Evolutionary conservation across 1,140 invertebrate species (phyloP).

Genomic region (Babylonia areolata): DNA sequence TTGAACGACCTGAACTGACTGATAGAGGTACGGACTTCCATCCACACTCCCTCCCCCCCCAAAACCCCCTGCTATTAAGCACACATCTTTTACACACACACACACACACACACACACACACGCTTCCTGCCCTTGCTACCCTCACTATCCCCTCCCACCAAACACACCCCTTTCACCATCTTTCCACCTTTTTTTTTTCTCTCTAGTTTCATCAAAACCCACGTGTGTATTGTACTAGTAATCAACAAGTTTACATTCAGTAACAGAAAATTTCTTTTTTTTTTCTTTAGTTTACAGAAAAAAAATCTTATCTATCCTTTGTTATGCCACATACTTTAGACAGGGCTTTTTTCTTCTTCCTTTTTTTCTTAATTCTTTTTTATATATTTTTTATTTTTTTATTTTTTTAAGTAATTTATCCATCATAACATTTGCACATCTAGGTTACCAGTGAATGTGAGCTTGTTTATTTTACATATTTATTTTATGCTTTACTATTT

Average conservation of each 20-base stretch:
- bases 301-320: no score
- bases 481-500: no score
- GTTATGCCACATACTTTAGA: no score
- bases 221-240: not conserved
- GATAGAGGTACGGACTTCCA: slow-evolving; percentile 37
- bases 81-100: no score
- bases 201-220: not conserved
- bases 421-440: no score
- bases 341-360: no score
- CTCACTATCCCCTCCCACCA: not conserved
- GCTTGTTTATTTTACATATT: no score
- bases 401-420: no score
- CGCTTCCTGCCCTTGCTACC: not conserved
- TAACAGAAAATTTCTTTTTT: not conserved
- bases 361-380: no score
- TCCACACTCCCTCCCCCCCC: not conserved
- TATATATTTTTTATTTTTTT: no score
- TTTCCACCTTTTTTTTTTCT: not conserved
- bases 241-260: not conserved
- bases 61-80: not conserved
- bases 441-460: no score
- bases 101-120: slow-evolving; percentile 2
- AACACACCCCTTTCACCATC: not conserved
- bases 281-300: no score
- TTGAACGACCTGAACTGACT: slow-evolving; percentile 33